Percentiles rank a stretch among this genome's conserved stretches.
Conservation (phyloP, 2,888 invertebrate species). For the Cryptocheilus praepositus region DNA sequence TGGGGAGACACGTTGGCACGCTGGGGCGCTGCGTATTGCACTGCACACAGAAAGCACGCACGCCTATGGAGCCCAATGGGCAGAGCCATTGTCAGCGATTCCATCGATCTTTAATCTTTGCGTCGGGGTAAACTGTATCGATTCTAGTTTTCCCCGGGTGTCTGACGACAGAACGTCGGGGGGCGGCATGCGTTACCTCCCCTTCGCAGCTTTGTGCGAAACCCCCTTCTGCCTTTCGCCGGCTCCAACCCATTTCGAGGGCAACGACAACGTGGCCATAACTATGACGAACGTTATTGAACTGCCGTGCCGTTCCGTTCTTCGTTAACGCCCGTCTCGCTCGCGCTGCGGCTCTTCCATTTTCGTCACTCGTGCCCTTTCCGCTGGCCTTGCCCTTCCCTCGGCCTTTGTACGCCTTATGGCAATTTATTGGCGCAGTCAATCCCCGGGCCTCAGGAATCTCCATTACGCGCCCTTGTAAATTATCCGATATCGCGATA, state of each 20-base stretch:
- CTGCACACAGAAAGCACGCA: conserved; percentile 45
- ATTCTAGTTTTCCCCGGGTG: conserved; percentile 51
- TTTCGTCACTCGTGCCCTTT: conserved; percentile 2
- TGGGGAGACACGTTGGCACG: conserved; percentile 27
- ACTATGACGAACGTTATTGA: conserved; percentile 35
- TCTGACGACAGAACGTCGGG: conserved; percentile 8
- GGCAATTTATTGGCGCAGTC: conserved; percentile 53
- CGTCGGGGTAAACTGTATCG: conserved; percentile 53
- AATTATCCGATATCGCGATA: conserved; percentile 51
- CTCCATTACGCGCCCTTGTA: conserved; percentile 52
- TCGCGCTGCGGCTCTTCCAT: not conserved
- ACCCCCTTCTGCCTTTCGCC: not conserved
- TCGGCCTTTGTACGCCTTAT: conserved; percentile 46
- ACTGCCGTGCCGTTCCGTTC: conserved; percentile 29
- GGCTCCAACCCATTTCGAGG: conserved; percentile 31
- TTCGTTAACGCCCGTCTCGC: conserved; percentile 29
- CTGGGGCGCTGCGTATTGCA: conserved; percentile 36
- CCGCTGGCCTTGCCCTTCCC: conserved; percentile 13
- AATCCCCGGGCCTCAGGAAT: conserved; percentile 45
- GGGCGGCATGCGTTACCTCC: not conserved
- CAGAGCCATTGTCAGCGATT: conserved; percentile 52
- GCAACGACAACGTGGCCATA: conserved; percentile 27
- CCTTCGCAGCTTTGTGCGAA: not conserved
- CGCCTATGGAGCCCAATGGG: conserved; percentile 55
- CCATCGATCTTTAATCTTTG: conserved; percentile 64